Evolutionary conservation across 2,113 vertebrate species (phyloP), one percentile per base, ranked within the genome.

Genomic region (Corythornis cristatus): DNA sequence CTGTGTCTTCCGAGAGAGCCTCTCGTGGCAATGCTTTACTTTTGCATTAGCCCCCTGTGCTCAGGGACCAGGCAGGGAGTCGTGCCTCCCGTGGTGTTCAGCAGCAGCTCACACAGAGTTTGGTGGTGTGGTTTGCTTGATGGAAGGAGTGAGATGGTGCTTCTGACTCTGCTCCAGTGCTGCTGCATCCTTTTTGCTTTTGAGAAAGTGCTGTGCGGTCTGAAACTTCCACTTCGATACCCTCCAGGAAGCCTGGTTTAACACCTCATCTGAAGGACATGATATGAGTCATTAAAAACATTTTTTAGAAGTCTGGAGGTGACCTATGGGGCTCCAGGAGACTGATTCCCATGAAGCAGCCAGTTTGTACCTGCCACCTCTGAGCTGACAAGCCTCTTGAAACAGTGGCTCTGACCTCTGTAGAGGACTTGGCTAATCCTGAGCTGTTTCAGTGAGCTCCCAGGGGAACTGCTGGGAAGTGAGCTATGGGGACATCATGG

Each of bases 241-340:
- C 87, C 93, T 93, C 65, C 79, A 53, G 82, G 83, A 93, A 83
- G 85, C 93, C 75, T 61, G 82, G 53, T 64, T 93, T 93, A 91
- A 88, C 1, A 10, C 87, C 60, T 94, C 72, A 67, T 75, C 75
- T 89, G 72, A 93, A 89, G 91, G 89, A 95, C 91, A 81, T 42
- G 85, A 81, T 80, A 77, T 19, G 85, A 93, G 78, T 53, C 85
- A 94, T 91, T 95, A 83, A 78, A 87, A 86, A 33, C 89, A 65
- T 61, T 95, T 92, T 88, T 88, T 81, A 68, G 13, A 70, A 93
- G 74, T 76, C 79, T 90, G 61, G 68, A 95, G 85, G 92, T 93
- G 94, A 93, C 89, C 95, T 83, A 26, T 81, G 79, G n/a, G 50
- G 72, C 79, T 95, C 40, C 72, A 80, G 79, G 51, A 91, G 89